Conservation (phyloP, 1,140 invertebrate species). For the Chymomyza costata region DNA sequence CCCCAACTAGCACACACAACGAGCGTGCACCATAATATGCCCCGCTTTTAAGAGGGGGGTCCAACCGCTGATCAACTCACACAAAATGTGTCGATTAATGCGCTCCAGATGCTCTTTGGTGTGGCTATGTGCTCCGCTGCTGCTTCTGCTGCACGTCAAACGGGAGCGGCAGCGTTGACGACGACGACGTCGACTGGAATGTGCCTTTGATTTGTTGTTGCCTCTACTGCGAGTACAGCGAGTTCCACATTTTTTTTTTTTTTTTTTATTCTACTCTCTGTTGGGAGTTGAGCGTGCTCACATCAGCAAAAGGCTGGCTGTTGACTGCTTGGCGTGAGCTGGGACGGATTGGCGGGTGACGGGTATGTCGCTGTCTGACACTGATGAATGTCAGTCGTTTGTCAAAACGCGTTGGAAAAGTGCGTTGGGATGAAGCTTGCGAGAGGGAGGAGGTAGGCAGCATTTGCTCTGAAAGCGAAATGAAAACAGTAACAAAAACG, state of each 20-base stretch:
- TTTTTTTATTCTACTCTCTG: slow-evolving; percentile 9
- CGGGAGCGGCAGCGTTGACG: slow-evolving; percentile 11
- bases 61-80: slow-evolving; percentile 52
- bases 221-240: slow-evolving; percentile 24
- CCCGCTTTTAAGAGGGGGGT: slow-evolving; percentile 12
- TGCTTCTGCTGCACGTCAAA: slow-evolving; percentile 11
- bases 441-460: not conserved
- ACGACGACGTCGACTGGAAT: slow-evolving; percentile 49
- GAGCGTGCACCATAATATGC: not conserved
- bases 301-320: not conserved
- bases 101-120: slow-evolving; percentile 60
- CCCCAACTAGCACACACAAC: too few species aligned
- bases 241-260: slow-evolving; percentile 20
- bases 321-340: not conserved
- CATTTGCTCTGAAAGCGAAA: slow-evolving; percentile 25
- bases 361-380: slow-evolving; percentile 39
- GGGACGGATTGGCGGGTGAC: not conserved
- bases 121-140: too few species aligned
- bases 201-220: slow-evolving; percentile 67
- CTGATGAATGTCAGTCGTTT: slow-evolving; percentile 72
- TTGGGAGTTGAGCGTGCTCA: slow-evolving; percentile 12
- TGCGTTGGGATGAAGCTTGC: slow-evolving; percentile 27
- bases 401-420: slow-evolving; percentile 69
- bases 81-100: slow-evolving; percentile 72
- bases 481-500: slow-evolving; percentile 48